Evolutionary conservation across 2,797 vertebrate genomes (phyloP).

Genomic region (Enteromius paludinosus): DNA sequence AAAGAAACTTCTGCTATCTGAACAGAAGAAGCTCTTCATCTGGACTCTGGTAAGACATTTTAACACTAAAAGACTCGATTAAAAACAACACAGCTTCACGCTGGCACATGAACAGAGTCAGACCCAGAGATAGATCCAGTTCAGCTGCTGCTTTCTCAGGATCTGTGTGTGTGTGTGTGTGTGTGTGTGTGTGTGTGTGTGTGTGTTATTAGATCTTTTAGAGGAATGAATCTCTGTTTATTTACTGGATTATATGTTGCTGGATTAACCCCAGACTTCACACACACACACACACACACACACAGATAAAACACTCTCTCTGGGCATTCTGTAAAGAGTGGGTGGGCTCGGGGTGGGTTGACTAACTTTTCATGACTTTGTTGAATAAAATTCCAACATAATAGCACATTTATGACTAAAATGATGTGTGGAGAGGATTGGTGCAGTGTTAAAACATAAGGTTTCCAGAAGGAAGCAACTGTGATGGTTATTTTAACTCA

Average conservation of each 20-base stretch:
- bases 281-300: too few species aligned
- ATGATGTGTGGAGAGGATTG: neutral
- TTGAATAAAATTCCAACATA: neutral
- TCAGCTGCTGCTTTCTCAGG: neutral
- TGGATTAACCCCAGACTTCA: neutral
- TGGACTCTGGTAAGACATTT: constrained; percentile 12
- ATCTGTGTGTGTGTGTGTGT: too few species aligned
- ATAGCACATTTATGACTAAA: neutral
- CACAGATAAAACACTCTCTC: neutral
- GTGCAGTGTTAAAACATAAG: neutral
- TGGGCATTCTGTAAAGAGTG: neutral
- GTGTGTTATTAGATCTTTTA: neutral
- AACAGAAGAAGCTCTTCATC: neutral
- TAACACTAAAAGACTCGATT: neutral
- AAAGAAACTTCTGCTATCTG: constrained; percentile 2
- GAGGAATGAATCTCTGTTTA: neutral
- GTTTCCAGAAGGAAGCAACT: neutral
- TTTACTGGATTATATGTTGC: neutral
- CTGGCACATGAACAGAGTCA: neutral
- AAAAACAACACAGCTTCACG: neutral
- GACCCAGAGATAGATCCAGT: neutral
- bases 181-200: neutral
- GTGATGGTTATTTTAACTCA: neutral
- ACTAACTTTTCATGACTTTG: neutral
- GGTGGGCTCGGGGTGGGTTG: neutral